These are phyloP conservation scores for Fratercula arctica DNA, from an alignment of 2,797 vertebrate species.

Conservation along the genomic window DNA sequence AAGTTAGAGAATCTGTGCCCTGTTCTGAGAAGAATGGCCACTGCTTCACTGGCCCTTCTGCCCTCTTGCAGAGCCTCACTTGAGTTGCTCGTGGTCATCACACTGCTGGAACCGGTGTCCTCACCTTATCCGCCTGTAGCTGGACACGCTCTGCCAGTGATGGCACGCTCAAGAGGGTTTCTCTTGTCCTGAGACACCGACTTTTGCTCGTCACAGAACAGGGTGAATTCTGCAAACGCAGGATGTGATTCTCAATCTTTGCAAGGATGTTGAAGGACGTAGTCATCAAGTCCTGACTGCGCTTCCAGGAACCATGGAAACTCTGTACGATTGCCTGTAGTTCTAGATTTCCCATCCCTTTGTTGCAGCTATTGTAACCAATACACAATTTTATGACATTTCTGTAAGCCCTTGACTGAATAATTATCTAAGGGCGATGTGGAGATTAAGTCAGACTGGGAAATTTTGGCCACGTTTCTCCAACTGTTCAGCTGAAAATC, in stretches of 20 bases:
- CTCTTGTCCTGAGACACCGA: neutral
- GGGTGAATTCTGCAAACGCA: neutral
- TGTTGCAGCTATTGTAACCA: neutral
- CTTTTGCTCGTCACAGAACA: neutral
- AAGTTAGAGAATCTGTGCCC: neutral
- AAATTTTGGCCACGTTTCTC: neutral
- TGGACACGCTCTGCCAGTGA: neutral
- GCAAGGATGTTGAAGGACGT: neutral
- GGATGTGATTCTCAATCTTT: neutral
- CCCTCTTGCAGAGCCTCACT: neutral
- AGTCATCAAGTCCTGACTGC: neutral
- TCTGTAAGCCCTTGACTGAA: neutral
- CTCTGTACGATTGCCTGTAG: neutral
- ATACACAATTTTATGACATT: neutral
- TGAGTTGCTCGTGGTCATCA: neutral
- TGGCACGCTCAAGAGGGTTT: neutral
- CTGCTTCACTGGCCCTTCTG: neutral
- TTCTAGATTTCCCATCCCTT: neutral
- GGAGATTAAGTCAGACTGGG: neutral
- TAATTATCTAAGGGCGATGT: neutral
- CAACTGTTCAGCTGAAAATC: neutral
- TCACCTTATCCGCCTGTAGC: neutral
- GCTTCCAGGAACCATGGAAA: neutral
- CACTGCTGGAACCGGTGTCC: neutral
- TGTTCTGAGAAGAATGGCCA: neutral